A percentile compares a stretch with the other conserved stretches of the same genome.
Conservation (phyloP, 2,888 invertebrate genomes). For the Rhamphomyia laevipes region DNA sequence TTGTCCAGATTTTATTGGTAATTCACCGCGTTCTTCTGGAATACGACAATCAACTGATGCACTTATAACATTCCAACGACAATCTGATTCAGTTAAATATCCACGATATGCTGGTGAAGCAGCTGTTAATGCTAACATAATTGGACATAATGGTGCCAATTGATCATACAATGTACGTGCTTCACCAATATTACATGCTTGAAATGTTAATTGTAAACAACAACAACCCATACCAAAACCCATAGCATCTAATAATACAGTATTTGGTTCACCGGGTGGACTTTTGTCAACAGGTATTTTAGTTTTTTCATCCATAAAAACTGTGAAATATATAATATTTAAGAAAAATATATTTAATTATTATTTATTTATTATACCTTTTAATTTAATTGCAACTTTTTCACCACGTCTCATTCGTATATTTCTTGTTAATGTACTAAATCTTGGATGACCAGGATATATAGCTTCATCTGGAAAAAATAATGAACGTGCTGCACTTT, state of each 20-base stretch:
- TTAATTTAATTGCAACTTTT: slow-evolving; percentile 93
- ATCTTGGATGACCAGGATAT: slow-evolving; percentile 90
- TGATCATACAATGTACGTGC: slow-evolving; percentile 95
- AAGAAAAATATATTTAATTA: neutral
- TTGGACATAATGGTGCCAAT: slow-evolving; percentile 90
- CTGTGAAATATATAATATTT: slow-evolving; percentile 42
- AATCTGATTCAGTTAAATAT: slow-evolving; percentile 88
- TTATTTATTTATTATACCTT: slow-evolving; percentile 51
- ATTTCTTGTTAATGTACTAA: slow-evolving; percentile 84
- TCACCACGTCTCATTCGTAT: slow-evolving; percentile 84
- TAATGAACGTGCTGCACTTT: slow-evolving; percentile 67
- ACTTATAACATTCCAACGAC: slow-evolving; percentile 95
- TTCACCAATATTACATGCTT: slow-evolving; percentile 89
- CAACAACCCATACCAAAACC: slow-evolving; percentile 99
- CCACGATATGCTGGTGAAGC: slow-evolving; percentile 93
- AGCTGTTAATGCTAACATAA: slow-evolving; percentile 93
- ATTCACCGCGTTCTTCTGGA: slow-evolving; percentile 75
- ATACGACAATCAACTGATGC: slow-evolving; percentile 94
- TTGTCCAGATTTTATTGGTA: slow-evolving; percentile 58
- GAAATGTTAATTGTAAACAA: slow-evolving; percentile 89
- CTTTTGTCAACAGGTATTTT: slow-evolving; percentile 73
- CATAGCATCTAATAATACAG: slow-evolving; percentile 98
- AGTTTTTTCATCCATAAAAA: slow-evolving; percentile 82
- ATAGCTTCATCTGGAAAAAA: slow-evolving; percentile 95
- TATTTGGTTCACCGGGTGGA: slow-evolving; percentile 67